phyloP scores from a whole-genome alignment of 2,888 invertebrate species.

The Melanophora roralis region DNA sequence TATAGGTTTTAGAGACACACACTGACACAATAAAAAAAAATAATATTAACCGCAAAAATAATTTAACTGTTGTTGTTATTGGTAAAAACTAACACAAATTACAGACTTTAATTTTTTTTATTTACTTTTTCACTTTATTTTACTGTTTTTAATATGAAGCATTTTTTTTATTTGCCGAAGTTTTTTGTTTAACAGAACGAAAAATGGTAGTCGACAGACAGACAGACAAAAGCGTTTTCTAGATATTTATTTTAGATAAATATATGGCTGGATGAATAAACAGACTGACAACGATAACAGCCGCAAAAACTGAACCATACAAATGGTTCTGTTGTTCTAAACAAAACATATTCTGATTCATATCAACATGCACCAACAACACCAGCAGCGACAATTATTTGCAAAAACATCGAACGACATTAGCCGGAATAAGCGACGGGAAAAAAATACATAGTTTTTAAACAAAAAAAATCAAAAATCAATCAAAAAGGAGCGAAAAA shows the following conservation, averaged over 20 bases:
- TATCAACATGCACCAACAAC: constrained; percentile 18
- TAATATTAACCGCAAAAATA: constrained; percentile 42
- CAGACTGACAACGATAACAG: neutral
- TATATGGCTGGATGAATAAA: neutral
- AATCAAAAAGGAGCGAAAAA: neutral
- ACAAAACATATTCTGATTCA: constrained; percentile 49
- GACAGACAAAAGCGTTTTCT: constrained; percentile 22
- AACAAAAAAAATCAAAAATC: constrained; percentile 1
- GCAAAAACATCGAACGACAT: constrained; percentile 1
- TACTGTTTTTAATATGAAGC: constrained; percentile 25
- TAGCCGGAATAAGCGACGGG: too few relatives aligned
- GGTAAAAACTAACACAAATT: constrained; percentile 1
- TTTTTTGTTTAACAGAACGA: constrained; percentile 13
- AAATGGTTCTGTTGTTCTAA: constrained; percentile 14
- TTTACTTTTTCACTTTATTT: constrained; percentile 24
- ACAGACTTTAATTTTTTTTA: constrained; percentile 7
- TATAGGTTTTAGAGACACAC: constrained; percentile 42
- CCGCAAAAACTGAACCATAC: constrained; percentile 12
- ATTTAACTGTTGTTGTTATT: constrained; percentile 40
- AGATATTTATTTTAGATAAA: constrained; percentile 31
- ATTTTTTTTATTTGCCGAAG: constrained; percentile 12
- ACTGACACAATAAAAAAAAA: constrained; percentile 37
- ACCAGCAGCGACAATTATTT: neutral
- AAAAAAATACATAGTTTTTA: constrained; percentile 32
- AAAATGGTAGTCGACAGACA: constrained; percentile 33